Base-by-base conservation (phyloP, 2,113 vertebrate species). In the Aegithalos caudatus region DNA sequence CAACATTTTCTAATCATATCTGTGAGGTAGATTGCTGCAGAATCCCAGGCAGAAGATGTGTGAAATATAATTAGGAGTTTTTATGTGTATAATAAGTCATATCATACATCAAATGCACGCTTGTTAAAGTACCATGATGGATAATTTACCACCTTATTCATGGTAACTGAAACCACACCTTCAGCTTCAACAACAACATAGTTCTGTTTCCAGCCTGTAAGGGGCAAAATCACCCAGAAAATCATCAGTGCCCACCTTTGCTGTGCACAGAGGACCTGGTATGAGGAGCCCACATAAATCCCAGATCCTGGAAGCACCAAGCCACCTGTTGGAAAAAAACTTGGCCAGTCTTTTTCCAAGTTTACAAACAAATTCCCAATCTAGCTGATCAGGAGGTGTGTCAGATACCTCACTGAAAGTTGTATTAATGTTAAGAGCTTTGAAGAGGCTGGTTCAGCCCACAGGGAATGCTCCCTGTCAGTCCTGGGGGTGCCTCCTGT, bases 81-180 rank as follows among this genome's bases (percentile, higher is more conserved):
- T 78, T 88, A 90, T 60, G 67, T 92, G 88, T 88, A 56, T 95
- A 90, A 77, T 94, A 96, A 93, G 87, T 92, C 64, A 35, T 62
- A 96, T 80, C 79, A 93, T 74, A 79, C 90, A 86, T 94, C 96
- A 96, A 94, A 78, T 86, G 23, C 31, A 64, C 14, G 76, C 92
- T 93, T 90, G 53, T 93, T 96, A 83, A 93, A 81, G 48, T 77
- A 72, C 73, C 64, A 17, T 24, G 72, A 78, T 79, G 90, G 82
- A 81, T 90, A 74, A 90, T 86, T 95, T 92, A 48, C 29, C 48
- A 60, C 80, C 28, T 78, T 83, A 40, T 70, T 77, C 47, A 13
- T 45, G 31, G 44, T 54, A 83, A 64, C 57, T 71, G 48, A 51
- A 88, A 78, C 44, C 51, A 48, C 25, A 81, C 14, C 25, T 51